Conservation (phyloP, 2,797 vertebrate species). For the Onychomys torridus region DNA sequence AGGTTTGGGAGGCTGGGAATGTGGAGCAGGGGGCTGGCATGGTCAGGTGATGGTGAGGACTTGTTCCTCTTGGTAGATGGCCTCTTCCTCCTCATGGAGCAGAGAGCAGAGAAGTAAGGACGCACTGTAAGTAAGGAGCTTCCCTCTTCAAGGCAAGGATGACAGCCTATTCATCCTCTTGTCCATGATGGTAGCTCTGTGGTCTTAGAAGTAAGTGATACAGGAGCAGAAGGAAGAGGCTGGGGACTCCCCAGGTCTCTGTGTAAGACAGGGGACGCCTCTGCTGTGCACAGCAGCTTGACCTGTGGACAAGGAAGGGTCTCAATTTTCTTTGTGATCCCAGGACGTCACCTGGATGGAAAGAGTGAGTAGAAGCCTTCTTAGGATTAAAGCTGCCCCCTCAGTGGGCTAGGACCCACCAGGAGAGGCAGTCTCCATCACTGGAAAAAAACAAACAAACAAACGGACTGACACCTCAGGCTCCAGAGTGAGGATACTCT, state of each 20-base stretch:
- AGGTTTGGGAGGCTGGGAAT: background rate
- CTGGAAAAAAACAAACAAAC: background rate
- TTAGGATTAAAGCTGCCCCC: background rate
- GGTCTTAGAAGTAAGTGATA: background rate
- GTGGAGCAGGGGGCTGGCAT: background rate
- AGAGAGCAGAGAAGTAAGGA: background rate
- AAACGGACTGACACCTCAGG: background rate
- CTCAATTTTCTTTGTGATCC: background rate
- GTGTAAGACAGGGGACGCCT: background rate
- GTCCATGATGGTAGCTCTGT: background rate
- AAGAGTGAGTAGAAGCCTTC: background rate
- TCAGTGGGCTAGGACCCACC: background rate
- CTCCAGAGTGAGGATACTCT: background rate
- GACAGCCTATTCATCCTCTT: background rate
- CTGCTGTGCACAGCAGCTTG: background rate
- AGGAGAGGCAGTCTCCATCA: background rate
- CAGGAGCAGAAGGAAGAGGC: background rate
- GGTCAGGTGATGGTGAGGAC: background rate
- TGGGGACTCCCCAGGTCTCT: background rate
- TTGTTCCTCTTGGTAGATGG: background rate
- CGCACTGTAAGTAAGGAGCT: too few relatives aligned
- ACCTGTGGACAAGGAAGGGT: background rate
- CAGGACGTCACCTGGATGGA: background rate
- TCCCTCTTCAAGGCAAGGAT: background rate
- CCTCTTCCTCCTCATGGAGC: rapidly evolving